Base-by-base conservation (phyloP, 2,113 vertebrate species). In the Xenopus borealis region DNA sequence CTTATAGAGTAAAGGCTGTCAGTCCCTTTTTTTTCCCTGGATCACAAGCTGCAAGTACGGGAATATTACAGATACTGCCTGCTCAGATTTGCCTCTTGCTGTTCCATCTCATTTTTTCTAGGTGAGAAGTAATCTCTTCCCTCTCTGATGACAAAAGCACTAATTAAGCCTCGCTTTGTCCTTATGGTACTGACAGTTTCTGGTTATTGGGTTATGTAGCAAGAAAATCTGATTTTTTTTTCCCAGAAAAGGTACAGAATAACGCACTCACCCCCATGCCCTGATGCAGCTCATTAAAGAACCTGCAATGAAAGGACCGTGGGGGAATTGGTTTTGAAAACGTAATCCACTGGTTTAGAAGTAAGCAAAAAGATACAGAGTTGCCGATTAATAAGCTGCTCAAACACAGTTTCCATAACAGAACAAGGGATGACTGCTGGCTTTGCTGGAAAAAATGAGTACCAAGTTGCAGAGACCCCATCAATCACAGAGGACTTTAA, bases 231-330 rank as follows among this genome's bases (percentile, higher is more conserved):
- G 23, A 27, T 27, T 27, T 40, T 40, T 33, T 40, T 59, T 65
- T 53, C 57, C 45, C 18, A 12, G 58, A 20, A 75, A 62, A 62
- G 45, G 13, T 75, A 45, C 45, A 62, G 45, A 19, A 50, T 69
- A 62, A 62, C 23, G n/a, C 57, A 20, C n/a, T 62, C 58, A 75
- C 55, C 66, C 52, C 58, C 6, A 53, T 69, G 45, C 65, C 72
- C 65, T 9, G 65, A 62, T 69, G 66, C 65, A 75, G 65, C 55
- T 75, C 72, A 75, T 75, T 75, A 69, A 69, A 69, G 45, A 52
- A 67, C 65, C 72, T 62, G 72, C 66, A 62, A 46, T 69, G 27
- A 53, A 63, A 44, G 9, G 27, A 10, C 27, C 72, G 44, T 10
- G 14, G 57, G 57, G 72, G 58, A 75, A 68, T 75, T 69, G 46